These are phyloP conservation scores for Nasua narica DNA, from an alignment of 2,797 vertebrate species.

Conservation along the genomic window DNA sequence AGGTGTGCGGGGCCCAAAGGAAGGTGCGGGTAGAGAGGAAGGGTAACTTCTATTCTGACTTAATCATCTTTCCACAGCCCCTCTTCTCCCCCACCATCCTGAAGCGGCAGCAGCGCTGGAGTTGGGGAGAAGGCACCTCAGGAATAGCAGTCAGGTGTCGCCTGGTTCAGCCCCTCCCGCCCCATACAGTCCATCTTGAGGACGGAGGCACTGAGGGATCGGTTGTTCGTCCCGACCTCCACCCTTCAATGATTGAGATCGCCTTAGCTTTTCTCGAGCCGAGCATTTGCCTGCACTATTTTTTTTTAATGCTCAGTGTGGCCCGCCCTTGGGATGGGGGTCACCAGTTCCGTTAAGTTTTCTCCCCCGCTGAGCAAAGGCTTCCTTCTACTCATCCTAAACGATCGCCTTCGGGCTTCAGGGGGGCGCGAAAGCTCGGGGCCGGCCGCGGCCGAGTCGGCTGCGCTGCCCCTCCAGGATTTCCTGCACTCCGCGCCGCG, in stretches of 20 bases:
- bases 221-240: not conserved
- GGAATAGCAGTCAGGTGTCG: not conserved
- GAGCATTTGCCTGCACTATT: not conserved
- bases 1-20: not conserved
- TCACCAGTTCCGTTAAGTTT: conserved; percentile 22
- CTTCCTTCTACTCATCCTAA: conserved; percentile 13
- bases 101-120: not conserved
- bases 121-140: not conserved
- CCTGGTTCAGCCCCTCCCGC: not conserved
- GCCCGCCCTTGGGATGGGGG: not conserved
- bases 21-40: not conserved
- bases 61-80: not conserved
- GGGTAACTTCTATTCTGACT: not conserved
- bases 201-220: not conserved
- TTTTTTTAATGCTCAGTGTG: not conserved
- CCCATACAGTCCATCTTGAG: not conserved
- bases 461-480: conserved; percentile 43
- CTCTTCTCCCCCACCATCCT: not conserved
- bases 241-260: not conserved
- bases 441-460: not conserved
- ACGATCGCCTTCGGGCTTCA: not conserved
- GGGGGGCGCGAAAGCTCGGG: not conserved
- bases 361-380: not conserved
- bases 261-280: not conserved
- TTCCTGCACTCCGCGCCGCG: conserved; percentile 41